Percentiles rank a stretch among this genome's conserved stretches.
phyloP scores from a whole-genome alignment of 2,888 invertebrate genomes.

The Leuctra nigra region DNA sequence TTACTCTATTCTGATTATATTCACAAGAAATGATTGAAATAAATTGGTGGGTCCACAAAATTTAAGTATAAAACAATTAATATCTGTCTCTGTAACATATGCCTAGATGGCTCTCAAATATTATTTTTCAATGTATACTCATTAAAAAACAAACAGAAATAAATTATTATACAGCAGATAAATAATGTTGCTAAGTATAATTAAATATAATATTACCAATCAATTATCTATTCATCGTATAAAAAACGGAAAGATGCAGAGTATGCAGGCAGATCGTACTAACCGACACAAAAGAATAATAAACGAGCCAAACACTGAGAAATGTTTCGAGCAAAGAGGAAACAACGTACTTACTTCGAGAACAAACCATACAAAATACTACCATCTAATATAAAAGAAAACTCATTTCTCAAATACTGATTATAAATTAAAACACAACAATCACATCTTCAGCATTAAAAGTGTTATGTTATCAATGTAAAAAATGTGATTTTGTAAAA shows the following conservation, averaged over 20 bases:
- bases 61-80: too few species aligned
- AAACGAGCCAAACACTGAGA: not conserved
- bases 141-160: slow-evolving; percentile 18
- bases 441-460: too few species aligned
- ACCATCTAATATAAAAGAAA: slow-evolving; percentile 35
- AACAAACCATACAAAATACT: slow-evolving; percentile 47
- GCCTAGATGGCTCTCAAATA: not conserved
- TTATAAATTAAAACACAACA: too few species aligned
- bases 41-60: too few species aligned
- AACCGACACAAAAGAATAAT: not conserved
- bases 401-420: too few species aligned
- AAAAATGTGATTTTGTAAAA: slow-evolving; percentile 45
- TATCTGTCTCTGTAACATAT: too few species aligned
- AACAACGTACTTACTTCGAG: not conserved
- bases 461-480: slow-evolving; percentile 38
- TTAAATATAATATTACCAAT: slow-evolving; percentile 1
- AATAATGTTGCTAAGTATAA: slow-evolving; percentile 18
- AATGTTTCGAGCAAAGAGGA: slow-evolving; percentile 1
- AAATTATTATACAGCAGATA: slow-evolving; percentile 18
- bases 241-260: slow-evolving; percentile 3
- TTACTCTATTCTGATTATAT: too few species aligned
- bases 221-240: too few species aligned
- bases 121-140: slow-evolving; percentile 8
- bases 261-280: not conserved
- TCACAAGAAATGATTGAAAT: too few species aligned